These are phyloP conservation scores for Podilymbus podiceps DNA, from an alignment of 2,113 vertebrate species.

Conservation along the genomic window DNA sequence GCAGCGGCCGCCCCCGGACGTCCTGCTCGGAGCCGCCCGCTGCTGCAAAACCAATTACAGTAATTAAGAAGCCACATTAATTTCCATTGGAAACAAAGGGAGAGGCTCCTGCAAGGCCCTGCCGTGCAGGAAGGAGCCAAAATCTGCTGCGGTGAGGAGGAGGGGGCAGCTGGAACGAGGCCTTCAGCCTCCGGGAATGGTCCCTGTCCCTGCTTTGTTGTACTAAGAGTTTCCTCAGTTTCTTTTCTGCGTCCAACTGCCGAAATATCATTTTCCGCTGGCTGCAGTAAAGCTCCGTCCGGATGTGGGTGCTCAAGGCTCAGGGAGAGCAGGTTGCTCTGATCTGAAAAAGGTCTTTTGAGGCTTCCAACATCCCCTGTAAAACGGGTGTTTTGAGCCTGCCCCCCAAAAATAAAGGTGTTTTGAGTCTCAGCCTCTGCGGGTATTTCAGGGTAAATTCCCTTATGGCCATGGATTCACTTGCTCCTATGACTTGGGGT, in stretches of 20 bases:
- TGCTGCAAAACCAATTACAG: neutral
- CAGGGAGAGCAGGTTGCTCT: neutral
- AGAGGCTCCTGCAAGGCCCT: accelerated
- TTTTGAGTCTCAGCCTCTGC: no score
- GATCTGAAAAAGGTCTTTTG: neutral
- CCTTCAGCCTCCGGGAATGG: neutral
- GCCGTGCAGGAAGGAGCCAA: neutral
- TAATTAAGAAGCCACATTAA: neutral
- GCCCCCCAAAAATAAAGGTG: neutral
- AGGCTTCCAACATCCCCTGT: no score
- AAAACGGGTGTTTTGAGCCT: neutral
- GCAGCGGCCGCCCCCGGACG: neutral
- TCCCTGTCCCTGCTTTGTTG: no score
- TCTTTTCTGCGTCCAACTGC: neutral
- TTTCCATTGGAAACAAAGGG: neutral
- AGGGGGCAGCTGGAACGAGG: neutral
- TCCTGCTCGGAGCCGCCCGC: neutral
- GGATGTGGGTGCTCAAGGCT: neutral
- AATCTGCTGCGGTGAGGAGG: neutral
- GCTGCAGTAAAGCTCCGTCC: no score
- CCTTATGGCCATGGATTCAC: accelerated
- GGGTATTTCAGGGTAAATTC: no score
- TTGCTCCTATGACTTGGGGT: neutral
- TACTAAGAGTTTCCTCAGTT: neutral
- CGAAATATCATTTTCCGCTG: neutral